Conservation (phyloP, 1,140 invertebrate species). For the Camponotus vicinus region DNA sequence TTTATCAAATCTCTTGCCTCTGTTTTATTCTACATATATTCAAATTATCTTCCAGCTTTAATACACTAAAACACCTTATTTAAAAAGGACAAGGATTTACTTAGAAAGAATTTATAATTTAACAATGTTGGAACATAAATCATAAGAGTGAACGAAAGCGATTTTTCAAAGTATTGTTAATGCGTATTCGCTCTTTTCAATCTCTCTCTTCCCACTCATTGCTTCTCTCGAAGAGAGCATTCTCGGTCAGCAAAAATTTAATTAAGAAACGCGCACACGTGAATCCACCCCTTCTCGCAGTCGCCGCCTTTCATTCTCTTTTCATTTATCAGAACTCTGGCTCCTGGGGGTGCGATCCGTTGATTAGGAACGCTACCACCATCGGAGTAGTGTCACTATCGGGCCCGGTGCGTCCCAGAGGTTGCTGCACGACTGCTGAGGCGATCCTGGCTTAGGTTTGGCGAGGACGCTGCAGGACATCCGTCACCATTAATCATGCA, state of each 20-base stretch:
- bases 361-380: conserved; percentile 70
- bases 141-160: not conserved
- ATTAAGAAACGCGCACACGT: conserved; percentile 74
- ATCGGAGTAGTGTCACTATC: conserved; percentile 55
- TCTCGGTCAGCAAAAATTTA: conserved; percentile 74
- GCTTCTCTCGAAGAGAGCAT: not conserved
- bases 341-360: conserved; percentile 71
- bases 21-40: not conserved
- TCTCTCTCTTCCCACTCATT: not conserved
- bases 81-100: not conserved
- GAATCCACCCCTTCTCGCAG: conserved; percentile 7
- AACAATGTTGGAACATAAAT: not conserved
- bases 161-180: not conserved
- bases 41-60: not conserved
- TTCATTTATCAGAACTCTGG: conserved; percentile 73
- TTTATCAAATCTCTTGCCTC: not conserved
- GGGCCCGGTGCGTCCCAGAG: conserved; percentile 58
- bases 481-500: conserved; percentile 77
- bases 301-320: conserved; percentile 59
- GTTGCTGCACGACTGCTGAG: conserved; percentile 37
- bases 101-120: no score
- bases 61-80: not conserved
- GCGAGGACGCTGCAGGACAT: conserved; percentile 48
- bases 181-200: not conserved
- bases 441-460: conserved; percentile 32